These are phyloP conservation scores for Aramus guarauna DNA, from an alignment of 2,113 vertebrate species.

Conservation along the genomic window DNA sequence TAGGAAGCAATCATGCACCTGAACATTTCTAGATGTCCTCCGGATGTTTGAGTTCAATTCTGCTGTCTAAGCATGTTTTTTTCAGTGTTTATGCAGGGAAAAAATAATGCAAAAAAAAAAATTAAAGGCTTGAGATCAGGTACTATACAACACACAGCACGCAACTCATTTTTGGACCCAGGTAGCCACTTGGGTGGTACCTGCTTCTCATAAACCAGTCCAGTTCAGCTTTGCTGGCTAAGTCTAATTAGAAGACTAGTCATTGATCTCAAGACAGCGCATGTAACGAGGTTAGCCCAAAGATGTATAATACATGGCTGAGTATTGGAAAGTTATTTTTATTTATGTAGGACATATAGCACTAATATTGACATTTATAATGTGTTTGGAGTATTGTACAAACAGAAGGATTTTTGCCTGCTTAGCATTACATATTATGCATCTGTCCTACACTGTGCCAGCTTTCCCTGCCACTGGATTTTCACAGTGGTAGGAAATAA, in stretches of 20 bases:
- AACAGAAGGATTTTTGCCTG: constrained; percentile 51
- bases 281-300: neutral
- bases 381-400: neutral
- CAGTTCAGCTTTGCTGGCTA: neutral
- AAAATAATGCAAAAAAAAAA: neutral
- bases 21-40: neutral
- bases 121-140: neutral
- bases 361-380: constrained; percentile 6
- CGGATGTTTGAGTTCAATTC: neutral
- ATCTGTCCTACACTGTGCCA: constrained; percentile 39
- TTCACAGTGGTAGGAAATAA: constrained; percentile 51
- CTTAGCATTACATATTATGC: constrained; percentile 9
- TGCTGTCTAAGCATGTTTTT: neutral
- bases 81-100: neutral
- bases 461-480: constrained; percentile 33
- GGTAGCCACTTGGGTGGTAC: neutral
- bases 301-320: neutral
- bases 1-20: neutral
- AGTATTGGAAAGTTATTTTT: neutral
- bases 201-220: neutral
- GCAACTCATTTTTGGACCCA: neutral
- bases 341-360: neutral
- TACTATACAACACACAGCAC: fast-evolving
- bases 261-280: neutral
- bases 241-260: neutral